Evolutionary conservation across 1,140 invertebrate species (phyloP).

Genomic region (Drosophila bipectinata): DNA sequence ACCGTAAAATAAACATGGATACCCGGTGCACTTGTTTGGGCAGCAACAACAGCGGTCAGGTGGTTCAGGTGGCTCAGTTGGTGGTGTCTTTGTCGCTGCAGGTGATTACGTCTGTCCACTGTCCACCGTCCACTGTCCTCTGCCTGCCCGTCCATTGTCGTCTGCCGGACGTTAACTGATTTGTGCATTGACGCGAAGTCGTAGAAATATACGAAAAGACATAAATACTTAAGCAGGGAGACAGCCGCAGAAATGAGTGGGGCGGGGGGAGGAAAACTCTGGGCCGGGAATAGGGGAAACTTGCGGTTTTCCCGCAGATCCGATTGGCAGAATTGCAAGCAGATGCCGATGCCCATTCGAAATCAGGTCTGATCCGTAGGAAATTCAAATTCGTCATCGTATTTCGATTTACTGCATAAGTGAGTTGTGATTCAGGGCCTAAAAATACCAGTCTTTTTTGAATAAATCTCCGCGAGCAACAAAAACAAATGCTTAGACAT

Average conservation of each 20-base stretch:
- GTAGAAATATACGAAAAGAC: conserved; percentile 75
- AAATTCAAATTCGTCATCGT: conserved; percentile 36
- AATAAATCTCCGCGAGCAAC: conserved; percentile 7
- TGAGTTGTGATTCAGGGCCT: conserved; percentile 20
- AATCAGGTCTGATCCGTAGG: conserved; percentile 4
- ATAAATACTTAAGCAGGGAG: conserved; percentile 57
- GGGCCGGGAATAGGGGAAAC: neutral
- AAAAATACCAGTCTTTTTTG: conserved; percentile 13
- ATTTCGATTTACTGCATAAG: conserved; percentile 3
- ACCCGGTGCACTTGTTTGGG: conserved; percentile 78
- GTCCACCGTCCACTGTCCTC: conserved; percentile 4
- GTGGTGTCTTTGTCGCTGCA: conserved; percentile 57
- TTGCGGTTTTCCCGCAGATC: conserved; percentile 27
- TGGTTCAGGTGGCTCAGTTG: conserved; percentile 30
- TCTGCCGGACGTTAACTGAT: conserved; percentile 76
- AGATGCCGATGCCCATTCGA: conserved; percentile 5
- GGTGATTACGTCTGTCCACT: conserved; percentile 45
- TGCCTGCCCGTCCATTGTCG: conserved; percentile 15
- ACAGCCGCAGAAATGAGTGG: neutral
- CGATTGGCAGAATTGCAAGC: conserved; percentile 17
- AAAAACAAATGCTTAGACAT: neutral
- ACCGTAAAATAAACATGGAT: conserved; percentile 83
- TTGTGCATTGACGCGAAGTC: conserved; percentile 80
- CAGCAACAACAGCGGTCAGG: conserved; percentile 58
- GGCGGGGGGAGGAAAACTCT: neutral